phyloP scores from a whole-genome alignment of 2,888 invertebrate species.

The Petrophora chlorosata region DNA sequence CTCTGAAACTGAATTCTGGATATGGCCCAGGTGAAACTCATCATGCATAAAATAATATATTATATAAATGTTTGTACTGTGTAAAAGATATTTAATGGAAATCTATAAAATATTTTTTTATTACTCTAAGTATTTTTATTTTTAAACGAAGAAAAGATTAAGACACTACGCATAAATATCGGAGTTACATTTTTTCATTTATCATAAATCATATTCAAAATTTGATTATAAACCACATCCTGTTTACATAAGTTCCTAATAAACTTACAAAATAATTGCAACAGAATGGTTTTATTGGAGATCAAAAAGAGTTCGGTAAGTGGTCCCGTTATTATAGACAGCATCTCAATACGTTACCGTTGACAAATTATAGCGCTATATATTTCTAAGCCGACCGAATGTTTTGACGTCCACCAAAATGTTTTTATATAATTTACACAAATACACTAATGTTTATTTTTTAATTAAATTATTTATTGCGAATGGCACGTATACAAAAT shows the following conservation, averaged over 20 bases:
- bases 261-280: constrained; percentile 36
- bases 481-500: not conserved
- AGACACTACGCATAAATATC: too few species aligned
- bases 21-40: not conserved
- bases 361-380: constrained; percentile 53
- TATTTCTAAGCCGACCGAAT: constrained; percentile 42
- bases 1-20: constrained; percentile 16
- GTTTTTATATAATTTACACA: constrained; percentile 47
- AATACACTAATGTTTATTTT: constrained; percentile 36
- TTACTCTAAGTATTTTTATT: too few species aligned
- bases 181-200: too few species aligned
- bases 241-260: constrained; percentile 31
- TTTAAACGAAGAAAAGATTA: too few species aligned
- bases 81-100: too few species aligned
- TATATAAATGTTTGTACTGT: too few species aligned
- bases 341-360: constrained; percentile 39
- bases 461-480: constrained; percentile 46
- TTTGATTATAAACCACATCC: constrained; percentile 17
- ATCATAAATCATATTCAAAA: too few species aligned
- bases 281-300: constrained; percentile 32
- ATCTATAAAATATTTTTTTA: too few species aligned
- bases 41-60: not conserved
- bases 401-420: constrained; percentile 51
- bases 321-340: constrained; percentile 42
- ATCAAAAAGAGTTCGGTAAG: constrained; percentile 45